Base-by-base conservation (phyloP, 1,140 invertebrate genomes). In the Drosophila kurseongensis region DNA sequence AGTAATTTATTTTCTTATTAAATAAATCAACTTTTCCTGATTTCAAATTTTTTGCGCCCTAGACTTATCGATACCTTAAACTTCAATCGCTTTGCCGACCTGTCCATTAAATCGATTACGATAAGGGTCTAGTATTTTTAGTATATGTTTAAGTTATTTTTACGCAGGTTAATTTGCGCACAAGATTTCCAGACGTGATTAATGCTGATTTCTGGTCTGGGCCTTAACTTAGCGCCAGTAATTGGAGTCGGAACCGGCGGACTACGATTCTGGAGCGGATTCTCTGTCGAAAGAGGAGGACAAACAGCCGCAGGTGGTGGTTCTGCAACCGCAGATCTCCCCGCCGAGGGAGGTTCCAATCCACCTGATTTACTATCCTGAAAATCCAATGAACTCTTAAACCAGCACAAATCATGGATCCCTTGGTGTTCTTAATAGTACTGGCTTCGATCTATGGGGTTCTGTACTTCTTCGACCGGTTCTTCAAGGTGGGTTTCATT, bases 231-330 rank as follows among this genome's bases (percentile, higher is more conserved):
- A 92, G 85, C 76, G 89, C 50, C 90, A 91, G 50, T 84, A 66
- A 66, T 61, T 91, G 16, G 80, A 91, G 50, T 50, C 55, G 51
- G 55, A 78, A 13, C 76, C 73, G 23, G 54, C 78, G 47, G 62
- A 92, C 27, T 63, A 77, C 60, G 60, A 77, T 82, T 90, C 83
- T 23, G 75, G 78, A 23, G 78, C 89, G 54, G 90, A 86, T 41
- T 32, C 40, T 38, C 14, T 80, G 7, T 78, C 82, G 13, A 96
- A 96, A 63, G 93, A 93, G 14, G 94, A 95, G 18, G 96, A 95
- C 89, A 96, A 98, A 91, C 94, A 95, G 83, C 95, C 98, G 23
- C 94, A 95, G 83, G 95, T 98, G 23, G 97, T 97, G 29, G 40
- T 27, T 23, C 47, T 23, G 7, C 27, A 14, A 45, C 10, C 44